A percentile compares a stretch with the other conserved stretches of the same genome.
Conservation (phyloP, 2,113 vertebrate species). For the Pseudonaja textilis region DNA sequence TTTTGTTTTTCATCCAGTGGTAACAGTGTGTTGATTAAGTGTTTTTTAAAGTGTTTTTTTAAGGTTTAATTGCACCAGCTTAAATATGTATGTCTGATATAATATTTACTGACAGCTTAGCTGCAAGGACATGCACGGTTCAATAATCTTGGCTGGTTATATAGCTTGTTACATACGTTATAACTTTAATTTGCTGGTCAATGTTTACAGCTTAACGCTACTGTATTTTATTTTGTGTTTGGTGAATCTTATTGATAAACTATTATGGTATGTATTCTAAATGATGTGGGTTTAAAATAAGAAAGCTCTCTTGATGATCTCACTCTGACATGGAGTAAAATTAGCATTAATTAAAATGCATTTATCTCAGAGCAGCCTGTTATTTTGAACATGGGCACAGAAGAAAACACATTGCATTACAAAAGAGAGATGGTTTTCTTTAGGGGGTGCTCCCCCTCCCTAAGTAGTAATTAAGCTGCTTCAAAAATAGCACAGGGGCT, state of each 20-base stretch:
- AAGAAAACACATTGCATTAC: constrained; percentile 25
- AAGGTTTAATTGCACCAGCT: constrained; percentile 57
- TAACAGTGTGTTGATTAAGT: constrained; percentile 58
- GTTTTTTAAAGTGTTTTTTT: constrained; percentile 45
- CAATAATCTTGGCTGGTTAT: constrained; percentile 34
- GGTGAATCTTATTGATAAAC: constrained; percentile 54
- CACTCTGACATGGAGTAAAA: constrained; percentile 37
- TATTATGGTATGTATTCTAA: constrained; percentile 39
- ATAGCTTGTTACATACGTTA: constrained; percentile 54
- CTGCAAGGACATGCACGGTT: constrained; percentile 33
- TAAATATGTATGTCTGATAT: constrained; percentile 53
- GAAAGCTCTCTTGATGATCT: constrained; percentile 36
- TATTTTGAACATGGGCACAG: constrained; percentile 41
- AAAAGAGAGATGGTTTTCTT: constrained; percentile 26
- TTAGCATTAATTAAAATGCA: constrained; percentile 49
- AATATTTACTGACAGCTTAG: constrained; percentile 56
- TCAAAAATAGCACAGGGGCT: background rate
- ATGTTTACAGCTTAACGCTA: constrained; percentile 36
- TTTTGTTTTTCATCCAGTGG: constrained; percentile 48
- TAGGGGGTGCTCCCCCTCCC: background rate
- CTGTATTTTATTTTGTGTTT: constrained; percentile 35
- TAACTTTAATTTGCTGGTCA: constrained; percentile 58
- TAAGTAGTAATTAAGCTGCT: constrained; percentile 24
- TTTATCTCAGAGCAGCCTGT: constrained; percentile 35
- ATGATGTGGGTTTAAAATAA: constrained; percentile 36